These are phyloP conservation scores for Stenodema calcarata DNA, from an alignment of 2,888 invertebrate species.

Conservation along the genomic window DNA sequence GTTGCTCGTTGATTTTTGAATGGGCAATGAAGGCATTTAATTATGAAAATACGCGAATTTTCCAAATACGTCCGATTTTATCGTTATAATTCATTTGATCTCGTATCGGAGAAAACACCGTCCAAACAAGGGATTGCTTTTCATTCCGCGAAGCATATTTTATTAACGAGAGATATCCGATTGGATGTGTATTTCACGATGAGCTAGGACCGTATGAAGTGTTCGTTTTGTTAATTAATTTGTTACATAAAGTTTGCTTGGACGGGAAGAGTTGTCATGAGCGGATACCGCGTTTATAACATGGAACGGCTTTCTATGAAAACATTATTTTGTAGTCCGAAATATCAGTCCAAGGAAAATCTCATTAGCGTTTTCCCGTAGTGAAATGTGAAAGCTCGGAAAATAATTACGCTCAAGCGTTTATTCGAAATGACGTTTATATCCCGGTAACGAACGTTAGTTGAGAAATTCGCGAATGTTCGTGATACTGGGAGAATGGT, in stretches of 20 bases:
- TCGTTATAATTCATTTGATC: too few species aligned
- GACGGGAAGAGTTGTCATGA: neutral
- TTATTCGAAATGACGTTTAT: constrained; percentile 33
- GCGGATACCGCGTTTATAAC: neutral
- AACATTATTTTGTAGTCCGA: constrained; percentile 34
- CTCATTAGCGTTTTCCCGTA: constrained; percentile 37
- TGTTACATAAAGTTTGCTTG: neutral
- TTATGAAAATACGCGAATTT: too few species aligned
- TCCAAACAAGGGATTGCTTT: too few species aligned
- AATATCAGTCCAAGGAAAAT: constrained; percentile 33
- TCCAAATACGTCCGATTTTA: too few species aligned
- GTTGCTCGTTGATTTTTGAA: too few species aligned
- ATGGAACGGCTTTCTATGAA: constrained; percentile 36
- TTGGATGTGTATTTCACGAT: neutral
- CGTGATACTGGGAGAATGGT: neutral
- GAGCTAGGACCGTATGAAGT: neutral
- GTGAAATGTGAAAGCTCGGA: constrained; percentile 32
- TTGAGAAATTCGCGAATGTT: constrained; percentile 19
- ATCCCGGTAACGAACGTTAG: constrained; percentile 36
- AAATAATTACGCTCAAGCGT: constrained; percentile 24
- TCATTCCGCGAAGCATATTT: too few species aligned
- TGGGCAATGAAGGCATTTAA: too few species aligned
- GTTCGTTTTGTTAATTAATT: constrained; percentile 17
- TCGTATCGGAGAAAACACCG: too few species aligned
- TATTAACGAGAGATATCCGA: too few species aligned